Evolutionary conservation across 1,140 invertebrate species (phyloP), one percentile per base, ranked within the genome.

Genomic region (Acromyrmex charruanus): DNA sequence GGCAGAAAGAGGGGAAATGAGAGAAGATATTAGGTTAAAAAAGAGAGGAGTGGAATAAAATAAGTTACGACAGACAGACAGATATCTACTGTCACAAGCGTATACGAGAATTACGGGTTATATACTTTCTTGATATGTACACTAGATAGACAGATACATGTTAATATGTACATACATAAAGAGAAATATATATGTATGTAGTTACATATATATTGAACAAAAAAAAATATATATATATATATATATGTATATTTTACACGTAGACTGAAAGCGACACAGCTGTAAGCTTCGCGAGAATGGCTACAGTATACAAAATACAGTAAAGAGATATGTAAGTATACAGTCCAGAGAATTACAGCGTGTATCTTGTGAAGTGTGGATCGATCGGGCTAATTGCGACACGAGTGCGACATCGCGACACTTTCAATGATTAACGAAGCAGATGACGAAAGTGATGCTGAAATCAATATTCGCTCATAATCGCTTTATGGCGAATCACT

Each of bases 231-330:
- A 31, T 28, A 31, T 31, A 31, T 31, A 31, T 28, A 65, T 75
- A 77, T 79, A 75, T 58, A 71, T 77, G 68, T 81, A 85, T 80
- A 85, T 39, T 59, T 88, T 86, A 69, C 71, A 90, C 80, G 93
- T 92, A 93, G 90, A 94, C 89, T 94, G 91, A 93, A 95, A 95
- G 94, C 94, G 90, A 94, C 94, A 95, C 90, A 94, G 92, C 93
- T 94, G 94, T 71, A 95, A 94, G 93, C 94, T 92, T 93, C 85
- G 92, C 89, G 79, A 44, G 79, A 44, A 90, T 94, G 87, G 88
- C 92, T 94, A 95, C 89, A 66, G 21, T 77, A 86, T 63, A 77
- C 53, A 58, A 25, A 58, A 28, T 72, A 74, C 53, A 18, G n/a
- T 55, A 72, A 55, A 72, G 12, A 59, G 25, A 77, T 53, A 21